These are phyloP conservation scores for Vandiemenella viatica DNA, from an alignment of 2,888 invertebrate species.

Conservation along the genomic window DNA sequence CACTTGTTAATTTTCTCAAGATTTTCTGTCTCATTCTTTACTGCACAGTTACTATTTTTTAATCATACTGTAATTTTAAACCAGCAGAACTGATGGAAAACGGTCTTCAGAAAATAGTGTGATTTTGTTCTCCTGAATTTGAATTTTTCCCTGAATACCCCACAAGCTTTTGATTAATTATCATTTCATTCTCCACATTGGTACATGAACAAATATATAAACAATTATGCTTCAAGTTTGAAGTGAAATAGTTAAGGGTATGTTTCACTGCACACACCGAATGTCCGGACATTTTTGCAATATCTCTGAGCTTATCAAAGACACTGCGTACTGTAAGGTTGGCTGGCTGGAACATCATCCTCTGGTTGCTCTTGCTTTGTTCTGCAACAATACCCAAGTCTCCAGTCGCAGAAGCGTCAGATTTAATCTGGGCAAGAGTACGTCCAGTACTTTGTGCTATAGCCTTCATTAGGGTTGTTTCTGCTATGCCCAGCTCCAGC, in stretches of 20 bases:
- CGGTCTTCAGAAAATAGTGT: too few relatives aligned
- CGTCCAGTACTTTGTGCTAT: slow-evolving; percentile 82
- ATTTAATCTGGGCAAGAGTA: slow-evolving; percentile 58
- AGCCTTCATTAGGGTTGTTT: slow-evolving; percentile 85
- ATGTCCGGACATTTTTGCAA: slow-evolving; percentile 72
- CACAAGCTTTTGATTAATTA: too few relatives aligned
- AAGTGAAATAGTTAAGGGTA: too few relatives aligned
- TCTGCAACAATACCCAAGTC: slow-evolving; percentile 88
- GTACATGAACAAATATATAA: neutral
- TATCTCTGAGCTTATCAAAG: slow-evolving; percentile 68
- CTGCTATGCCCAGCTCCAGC: slow-evolving; percentile 84
- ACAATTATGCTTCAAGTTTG: too few relatives aligned
- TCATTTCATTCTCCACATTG: too few relatives aligned
- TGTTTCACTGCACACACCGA: slow-evolving; percentile 34
- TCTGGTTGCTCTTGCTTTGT: slow-evolving; percentile 66
- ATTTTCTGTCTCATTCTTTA: too few relatives aligned
- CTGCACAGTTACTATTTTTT: too few relatives aligned
- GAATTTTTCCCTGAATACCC: too few relatives aligned
- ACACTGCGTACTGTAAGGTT: slow-evolving; percentile 59
- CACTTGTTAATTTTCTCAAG: too few relatives aligned
- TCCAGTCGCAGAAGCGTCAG: slow-evolving; percentile 53
- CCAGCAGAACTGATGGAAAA: too few relatives aligned
- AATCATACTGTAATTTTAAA: too few relatives aligned
- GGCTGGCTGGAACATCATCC: slow-evolving; percentile 74
- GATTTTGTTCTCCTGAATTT: too few relatives aligned